Conservation (phyloP, 2,113 vertebrate genomes). For the Sebastes fasciatus region DNA sequence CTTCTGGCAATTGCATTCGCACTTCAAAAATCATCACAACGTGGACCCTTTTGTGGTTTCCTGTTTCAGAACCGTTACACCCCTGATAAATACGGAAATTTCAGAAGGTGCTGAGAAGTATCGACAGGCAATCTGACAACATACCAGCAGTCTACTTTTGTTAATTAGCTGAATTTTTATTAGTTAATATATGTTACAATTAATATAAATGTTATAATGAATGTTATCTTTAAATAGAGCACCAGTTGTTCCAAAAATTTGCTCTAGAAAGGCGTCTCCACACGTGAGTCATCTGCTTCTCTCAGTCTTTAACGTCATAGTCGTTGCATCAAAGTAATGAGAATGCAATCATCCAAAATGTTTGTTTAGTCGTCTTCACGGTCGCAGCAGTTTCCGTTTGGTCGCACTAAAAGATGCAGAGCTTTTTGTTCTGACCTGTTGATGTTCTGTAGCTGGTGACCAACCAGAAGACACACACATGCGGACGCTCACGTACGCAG, state of each 20-base stretch:
- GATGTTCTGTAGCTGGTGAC: background rate
- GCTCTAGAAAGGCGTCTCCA: background rate
- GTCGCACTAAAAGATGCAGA: background rate
- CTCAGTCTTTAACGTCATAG: background rate
- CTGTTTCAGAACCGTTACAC: too few species aligned
- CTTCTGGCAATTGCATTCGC: too few species aligned
- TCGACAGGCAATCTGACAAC: too few species aligned
- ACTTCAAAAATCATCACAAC: too few species aligned
- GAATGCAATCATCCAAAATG: background rate
- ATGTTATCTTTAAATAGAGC: background rate
- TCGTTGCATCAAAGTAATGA: background rate
- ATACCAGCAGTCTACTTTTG: background rate
- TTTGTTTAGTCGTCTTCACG: background rate
- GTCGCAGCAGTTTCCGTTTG: background rate
- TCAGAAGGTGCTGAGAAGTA: too few species aligned
- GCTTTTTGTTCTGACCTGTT: background rate
- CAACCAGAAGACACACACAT: constrained; percentile 7
- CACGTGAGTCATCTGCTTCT: background rate
- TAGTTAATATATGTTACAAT: background rate
- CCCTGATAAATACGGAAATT: too few species aligned
- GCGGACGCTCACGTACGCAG: constrained; percentile 18
- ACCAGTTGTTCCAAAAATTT: background rate
- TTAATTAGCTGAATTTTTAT: background rate
- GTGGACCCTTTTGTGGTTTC: too few species aligned
- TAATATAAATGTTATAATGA: background rate